Evolutionary conservation across 2,113 vertebrate species (phyloP), one percentile per base, ranked within the genome.

Genomic region (Bos indicus): DNA sequence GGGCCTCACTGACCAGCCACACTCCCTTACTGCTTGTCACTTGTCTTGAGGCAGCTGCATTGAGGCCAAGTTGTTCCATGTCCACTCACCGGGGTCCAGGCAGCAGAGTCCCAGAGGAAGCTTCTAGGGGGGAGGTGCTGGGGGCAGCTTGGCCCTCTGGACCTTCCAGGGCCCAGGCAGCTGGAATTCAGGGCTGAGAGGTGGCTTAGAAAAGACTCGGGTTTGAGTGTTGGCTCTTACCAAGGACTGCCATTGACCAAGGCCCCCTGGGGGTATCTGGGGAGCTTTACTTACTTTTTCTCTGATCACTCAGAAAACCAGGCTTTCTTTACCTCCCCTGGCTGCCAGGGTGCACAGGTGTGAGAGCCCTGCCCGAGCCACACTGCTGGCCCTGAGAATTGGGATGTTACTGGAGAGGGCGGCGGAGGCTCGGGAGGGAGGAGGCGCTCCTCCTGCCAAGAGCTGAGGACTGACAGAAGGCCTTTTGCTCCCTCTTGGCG

Each of bases 401-500:
- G 1, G 5, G 11, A 25, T 51, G 30, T 56, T 26, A 56, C 78
- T 77, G 14, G 81, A 54, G 74, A 46, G 54, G n/a, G 46, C 16
- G 6, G 10, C 3, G 0, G 2, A 36, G 85, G 46, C 7, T 21
- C 13, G 17, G 1, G 46, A 82, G 36, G 95, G 88, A 82, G 96
- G 89, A 89, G 85, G 56, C 0, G 0, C 33, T 91, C 8, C 77
- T 88, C 91, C 40, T 84, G 98, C 97, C 97, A 95, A 86, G 91
- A 95, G 77, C 95, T 26, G 7, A 36, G 54, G 80, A 48, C 25
- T 3, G 0, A 33, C 57, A 78, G 62, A 64, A 88, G 71, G 94
- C 83, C 96, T 74, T 86, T 74, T 81, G 95, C 94, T 97, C 97
- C 96, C 80, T 91, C 95, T 95, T 97, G 96, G 97, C 86, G 96